Conservation (phyloP, 2,113 vertebrate species). For the Herpetotheres cachinnans region DNA sequence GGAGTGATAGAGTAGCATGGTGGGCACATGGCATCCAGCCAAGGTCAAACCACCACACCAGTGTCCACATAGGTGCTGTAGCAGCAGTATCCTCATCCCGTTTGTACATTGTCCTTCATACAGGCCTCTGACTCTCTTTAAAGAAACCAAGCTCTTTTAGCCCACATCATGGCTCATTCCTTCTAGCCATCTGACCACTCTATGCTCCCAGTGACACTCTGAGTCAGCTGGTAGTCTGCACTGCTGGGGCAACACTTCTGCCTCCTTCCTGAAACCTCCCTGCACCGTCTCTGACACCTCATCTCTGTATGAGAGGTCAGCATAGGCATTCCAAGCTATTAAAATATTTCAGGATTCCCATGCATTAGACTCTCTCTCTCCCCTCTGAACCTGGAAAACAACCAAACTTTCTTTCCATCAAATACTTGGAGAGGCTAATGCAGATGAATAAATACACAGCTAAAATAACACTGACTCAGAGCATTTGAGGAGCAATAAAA, state of each 20-base stretch:
- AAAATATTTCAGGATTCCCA: neutral
- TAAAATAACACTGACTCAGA: neutral
- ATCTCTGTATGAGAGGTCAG: neutral
- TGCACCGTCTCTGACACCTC: neutral
- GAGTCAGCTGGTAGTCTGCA: neutral
- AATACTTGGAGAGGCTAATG: neutral
- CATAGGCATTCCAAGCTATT: neutral
- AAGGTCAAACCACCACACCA: too few species aligned
- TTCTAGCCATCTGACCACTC: neutral
- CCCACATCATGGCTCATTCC: neutral
- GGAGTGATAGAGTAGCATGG: too few species aligned
- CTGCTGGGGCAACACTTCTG: neutral
- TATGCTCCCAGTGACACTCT: neutral
- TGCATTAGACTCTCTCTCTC: neutral
- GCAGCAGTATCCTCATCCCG: neutral
- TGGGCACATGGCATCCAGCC: too few species aligned
- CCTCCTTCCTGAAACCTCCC: constrained; percentile 33
- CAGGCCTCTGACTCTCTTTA: neutral
- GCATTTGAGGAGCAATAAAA: neutral
- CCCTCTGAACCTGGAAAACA: neutral
- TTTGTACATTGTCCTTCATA: neutral
- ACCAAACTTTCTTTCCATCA: neutral
- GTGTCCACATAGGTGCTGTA: rapidly evolving
- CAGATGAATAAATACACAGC: neutral
- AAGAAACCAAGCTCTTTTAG: neutral